Evolutionary conservation across 2,888 invertebrate species (phyloP), one percentile per base, ranked within the genome.

Genomic region (Eubasilissa splendida): DNA sequence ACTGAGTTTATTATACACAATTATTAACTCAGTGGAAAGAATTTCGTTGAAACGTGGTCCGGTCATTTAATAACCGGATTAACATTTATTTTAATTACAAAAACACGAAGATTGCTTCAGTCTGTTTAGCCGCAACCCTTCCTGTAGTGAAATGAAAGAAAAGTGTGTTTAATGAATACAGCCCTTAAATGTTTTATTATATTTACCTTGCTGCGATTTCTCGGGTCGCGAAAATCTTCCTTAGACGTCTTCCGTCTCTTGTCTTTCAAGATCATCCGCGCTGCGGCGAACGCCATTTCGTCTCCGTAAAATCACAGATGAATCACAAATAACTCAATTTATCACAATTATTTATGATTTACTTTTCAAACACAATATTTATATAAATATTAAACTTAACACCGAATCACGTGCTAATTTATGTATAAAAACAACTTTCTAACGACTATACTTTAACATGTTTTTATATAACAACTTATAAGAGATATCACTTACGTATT

Each of bases 241-340:
- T 95, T 95, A 77, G 95, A 95, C 74, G 95, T 91, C 92, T 95
- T 95, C 86, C 95, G 91, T 85, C 95, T 88, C 87, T 95, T 95
- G 88, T 95, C 95, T 90, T 95, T 95, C 85, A 95, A 90, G 86
- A 95, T 95, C 95, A 95, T 95, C 77, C 95, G 92, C 77, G 95
- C 95, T 66, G 95, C 95, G 70, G 95, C 95, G 87, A 95, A 95
- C 88, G 95, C 95, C 95, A 95, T 95, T 85, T 91, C 85, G 81
- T 53, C 53, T 60, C 53, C 14, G 22, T 63, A 56, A 50, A n/a
- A 58, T 42, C 56, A 71, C 60, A 11, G n/a, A 42, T 33, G 42
- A 11, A 59, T 54, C 52, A 77, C 11, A 68, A 56, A 58, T 42
- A 42, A 42, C 42, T 42, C 42, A 42, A 42, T 7, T 42, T 42